Evolutionary conservation across 2,113 vertebrate species (phyloP), one percentile per base, ranked within the genome.

Genomic region (Pycnonotus jocosus): DNA sequence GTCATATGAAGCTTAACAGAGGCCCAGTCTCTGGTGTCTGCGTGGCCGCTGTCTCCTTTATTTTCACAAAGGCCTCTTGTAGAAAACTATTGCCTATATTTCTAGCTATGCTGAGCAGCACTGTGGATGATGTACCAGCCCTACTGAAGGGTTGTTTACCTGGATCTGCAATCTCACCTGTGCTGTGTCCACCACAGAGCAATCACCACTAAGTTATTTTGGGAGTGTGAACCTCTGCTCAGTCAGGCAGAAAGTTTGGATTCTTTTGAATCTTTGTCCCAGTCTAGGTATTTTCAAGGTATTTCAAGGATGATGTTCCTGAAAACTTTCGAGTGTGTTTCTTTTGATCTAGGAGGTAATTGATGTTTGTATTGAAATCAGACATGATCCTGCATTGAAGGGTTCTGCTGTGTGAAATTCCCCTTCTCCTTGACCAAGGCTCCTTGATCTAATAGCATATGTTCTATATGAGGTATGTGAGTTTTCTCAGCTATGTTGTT

Each of bases 31-130:
- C 44, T 72, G n/a, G 12, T 31, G 15, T 20, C 64, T 62, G 38
- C 0, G 0, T 56, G 33, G 23, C 33, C 61, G 11, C 28, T 37
- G 7, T 7, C n/a, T 79, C 30, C 27, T 74, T 60, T 42, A 27
- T 51, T 38, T 9, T 47, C 33, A 25, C 22, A n/a, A 23, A 70
- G 50, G 23, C 21, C 27, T 79, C 40, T 44, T 24, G 27, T 13
- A 42, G 48, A 60, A 76, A 27, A 56, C 22, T 31, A 7, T 44
- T 56, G 31, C 31, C 17, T 66, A 0, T 62, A 12, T 72, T 90
- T 77, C 66, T 45, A 7, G 35, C 51, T 66, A 2, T 16, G 42
- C 51, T 18, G 8, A 33, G 54, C 30, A 54, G 72, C 23, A 10
- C 9, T 16, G 47, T 65, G 76, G 70, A 15, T 77, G 42, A 38